Evolutionary conservation across 92 coral and sea anemone genomes (phyloP).

Genomic region (Parazoanthus atlanticus): DNA sequence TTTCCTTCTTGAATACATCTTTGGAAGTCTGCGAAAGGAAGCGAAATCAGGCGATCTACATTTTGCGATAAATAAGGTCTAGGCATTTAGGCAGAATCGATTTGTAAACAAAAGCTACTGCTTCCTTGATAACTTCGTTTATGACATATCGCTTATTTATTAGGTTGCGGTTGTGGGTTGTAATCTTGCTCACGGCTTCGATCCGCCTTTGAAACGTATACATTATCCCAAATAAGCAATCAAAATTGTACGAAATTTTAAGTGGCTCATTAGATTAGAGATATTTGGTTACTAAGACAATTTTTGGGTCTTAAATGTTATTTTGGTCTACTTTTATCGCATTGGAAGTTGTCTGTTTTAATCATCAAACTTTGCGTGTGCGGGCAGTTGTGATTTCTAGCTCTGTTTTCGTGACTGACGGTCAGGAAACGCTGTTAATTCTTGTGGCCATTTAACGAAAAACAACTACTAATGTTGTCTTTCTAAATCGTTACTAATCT

Average conservation of each 20-base stretch:
- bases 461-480: not conserved
- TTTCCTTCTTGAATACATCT: too few species aligned
- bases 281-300: not conserved
- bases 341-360: slow-evolving; percentile 35
- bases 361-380: slow-evolving; percentile 46
- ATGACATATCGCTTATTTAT: not conserved
- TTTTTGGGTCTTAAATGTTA: not conserved
- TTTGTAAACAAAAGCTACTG: not conserved
- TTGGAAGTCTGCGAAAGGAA: too few species aligned
- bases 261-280: not conserved
- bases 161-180: not conserved
- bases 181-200: not conserved
- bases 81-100: not conserved
- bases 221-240: not conserved
- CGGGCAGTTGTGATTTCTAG: slow-evolving; percentile 46
- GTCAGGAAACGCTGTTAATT: not conserved
- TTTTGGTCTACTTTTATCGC: not conserved
- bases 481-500: not conserved
- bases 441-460: slow-evolving; percentile 2
- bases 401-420: slow-evolving; percentile 20
- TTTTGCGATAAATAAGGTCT: not conserved
- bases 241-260: not conserved
- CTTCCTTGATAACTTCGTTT: not conserved
- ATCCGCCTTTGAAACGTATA: too few species aligned
- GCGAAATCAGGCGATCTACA: too few species aligned